phyloP scores from a whole-genome alignment of 2,113 vertebrate genomes.

The Malurus melanocephalus region DNA sequence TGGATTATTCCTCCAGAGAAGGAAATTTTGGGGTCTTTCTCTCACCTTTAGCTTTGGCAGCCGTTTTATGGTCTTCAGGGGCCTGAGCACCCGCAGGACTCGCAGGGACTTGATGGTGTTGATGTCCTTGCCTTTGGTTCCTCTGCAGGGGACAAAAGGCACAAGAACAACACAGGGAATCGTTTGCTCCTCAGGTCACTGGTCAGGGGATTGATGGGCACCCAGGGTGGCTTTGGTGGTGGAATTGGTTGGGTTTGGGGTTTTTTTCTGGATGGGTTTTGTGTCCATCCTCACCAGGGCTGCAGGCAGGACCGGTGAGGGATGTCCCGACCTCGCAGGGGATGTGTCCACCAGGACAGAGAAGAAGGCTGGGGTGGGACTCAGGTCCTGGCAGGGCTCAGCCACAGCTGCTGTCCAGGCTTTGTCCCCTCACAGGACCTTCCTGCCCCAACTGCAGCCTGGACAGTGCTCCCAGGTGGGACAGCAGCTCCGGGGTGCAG shows the following conservation, averaged over 20 bases:
- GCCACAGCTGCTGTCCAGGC: not conserved
- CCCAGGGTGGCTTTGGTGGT: not conserved
- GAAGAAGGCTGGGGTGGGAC: not conserved
- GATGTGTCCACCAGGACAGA: accelerated
- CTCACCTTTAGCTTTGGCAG: conserved; percentile 94
- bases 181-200: not conserved
- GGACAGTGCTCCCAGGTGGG: not conserved
- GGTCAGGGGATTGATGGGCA: not conserved
- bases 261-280: not conserved
- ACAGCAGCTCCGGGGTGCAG: not conserved
- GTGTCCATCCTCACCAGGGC: not conserved
- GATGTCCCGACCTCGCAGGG: not conserved
- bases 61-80: conserved; percentile 94
- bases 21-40: not conserved
- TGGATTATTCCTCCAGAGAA: not conserved
- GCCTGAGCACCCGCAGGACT: conserved; percentile 89
- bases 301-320: not conserved
- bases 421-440: not conserved
- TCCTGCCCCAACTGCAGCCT: not conserved
- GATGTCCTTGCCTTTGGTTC: conserved; percentile 96
- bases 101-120: conserved; percentile 96
- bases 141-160: conserved; percentile 77
- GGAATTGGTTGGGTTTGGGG: not conserved
- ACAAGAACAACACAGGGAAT: conserved; percentile 49
- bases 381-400: not conserved